Percentiles rank a stretch among this genome's conserved stretches.
Conservation (phyloP, 2,113 vertebrate species). For the Hippocampus abdominalis region DNA sequence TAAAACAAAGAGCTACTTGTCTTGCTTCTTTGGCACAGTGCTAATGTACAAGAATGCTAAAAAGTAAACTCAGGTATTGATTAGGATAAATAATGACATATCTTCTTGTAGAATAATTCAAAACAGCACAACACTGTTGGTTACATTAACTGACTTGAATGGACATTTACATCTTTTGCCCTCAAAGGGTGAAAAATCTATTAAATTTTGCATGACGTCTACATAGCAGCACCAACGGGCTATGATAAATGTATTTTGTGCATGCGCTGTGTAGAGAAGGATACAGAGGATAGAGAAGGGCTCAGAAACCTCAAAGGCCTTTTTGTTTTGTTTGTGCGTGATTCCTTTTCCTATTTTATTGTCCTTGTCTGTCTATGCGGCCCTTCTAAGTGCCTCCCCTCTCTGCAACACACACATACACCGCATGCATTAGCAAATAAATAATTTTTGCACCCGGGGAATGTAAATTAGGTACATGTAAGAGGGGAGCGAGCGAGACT, state of each 20-base stretch:
- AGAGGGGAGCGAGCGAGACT: slow-evolving; percentile 62
- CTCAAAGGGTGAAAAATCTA: background rate
- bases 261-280: slow-evolving; percentile 17
- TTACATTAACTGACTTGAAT: background rate
- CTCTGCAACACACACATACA: slow-evolving; percentile 23
- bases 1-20: background rate
- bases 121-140: no score
- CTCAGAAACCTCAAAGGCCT: slow-evolving; percentile 57
- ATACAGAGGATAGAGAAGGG: slow-evolving; percentile 41
- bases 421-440: slow-evolving; percentile 66
- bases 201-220: background rate
- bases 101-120: background rate
- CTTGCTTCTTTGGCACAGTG: background rate
- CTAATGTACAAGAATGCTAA: background rate
- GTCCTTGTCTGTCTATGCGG: slow-evolving; percentile 57
- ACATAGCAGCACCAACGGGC: background rate
- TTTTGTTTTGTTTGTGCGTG: slow-evolving; percentile 22
- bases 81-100: background rate
- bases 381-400: slow-evolving; percentile 34
- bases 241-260: slow-evolving; percentile 4
- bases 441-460: slow-evolving; percentile 61
- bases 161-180: background rate
- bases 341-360: slow-evolving; percentile 45
- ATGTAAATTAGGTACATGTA: slow-evolving; percentile 70
- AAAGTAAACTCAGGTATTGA: background rate